These are phyloP conservation scores for Apamea sordens DNA, from an alignment of 2,888 invertebrate genomes.

Conservation along the genomic window DNA sequence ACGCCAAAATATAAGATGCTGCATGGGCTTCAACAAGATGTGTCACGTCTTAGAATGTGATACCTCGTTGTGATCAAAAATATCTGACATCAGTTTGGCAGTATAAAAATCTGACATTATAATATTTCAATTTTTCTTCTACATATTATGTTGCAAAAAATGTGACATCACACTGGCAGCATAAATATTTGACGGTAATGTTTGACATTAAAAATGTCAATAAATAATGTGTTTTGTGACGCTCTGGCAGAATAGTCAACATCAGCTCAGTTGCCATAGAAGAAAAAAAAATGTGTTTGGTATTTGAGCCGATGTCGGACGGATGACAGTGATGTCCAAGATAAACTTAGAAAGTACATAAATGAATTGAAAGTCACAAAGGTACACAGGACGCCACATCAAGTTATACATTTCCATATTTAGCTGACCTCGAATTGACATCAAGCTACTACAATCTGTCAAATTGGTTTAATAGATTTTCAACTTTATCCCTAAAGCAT, in stretches of 20 bases:
- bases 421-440: too few species aligned
- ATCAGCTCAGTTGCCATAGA: too few species aligned
- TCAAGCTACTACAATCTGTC: too few species aligned
- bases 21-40: neutral
- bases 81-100: neutral
- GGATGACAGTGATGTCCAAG: neutral
- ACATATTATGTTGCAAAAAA: neutral
- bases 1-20: neutral
- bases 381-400: too few species aligned
- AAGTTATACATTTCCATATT: too few species aligned
- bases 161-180: neutral
- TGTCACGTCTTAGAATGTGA: neutral
- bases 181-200: neutral
- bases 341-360: neutral
- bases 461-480: too few species aligned
- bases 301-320: neutral
- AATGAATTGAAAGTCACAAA: neutral
- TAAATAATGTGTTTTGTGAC: neutral
- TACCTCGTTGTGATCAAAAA: neutral
- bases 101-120: neutral
- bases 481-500: too few species aligned
- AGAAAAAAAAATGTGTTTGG: too few species aligned
- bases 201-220: neutral
- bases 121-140: neutral
- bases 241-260: too few species aligned